phyloP scores from a whole-genome alignment of 1,140 invertebrate species.

The Lordiphosa clarofinis region DNA sequence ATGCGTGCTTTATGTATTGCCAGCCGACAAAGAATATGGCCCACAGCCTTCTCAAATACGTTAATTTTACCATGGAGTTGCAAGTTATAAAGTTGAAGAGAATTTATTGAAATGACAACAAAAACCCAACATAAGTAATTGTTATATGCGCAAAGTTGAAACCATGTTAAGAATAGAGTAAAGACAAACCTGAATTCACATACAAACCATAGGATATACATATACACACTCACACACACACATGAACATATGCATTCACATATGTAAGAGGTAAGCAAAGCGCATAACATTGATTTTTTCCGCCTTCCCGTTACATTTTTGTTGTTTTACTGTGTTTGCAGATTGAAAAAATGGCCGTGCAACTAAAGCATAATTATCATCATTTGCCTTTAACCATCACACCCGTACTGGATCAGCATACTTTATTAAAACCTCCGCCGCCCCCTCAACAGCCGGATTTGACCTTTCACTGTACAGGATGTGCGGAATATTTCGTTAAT shows the following conservation, averaged over 20 bases:
- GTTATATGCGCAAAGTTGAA: conserved; percentile 22
- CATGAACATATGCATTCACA: background rate
- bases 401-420: conserved; percentile 44
- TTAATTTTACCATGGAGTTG: too few relatives aligned
- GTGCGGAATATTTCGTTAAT: conserved; percentile 66
- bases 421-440: conserved; percentile 29
- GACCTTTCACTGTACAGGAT: conserved; percentile 78
- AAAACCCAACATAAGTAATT: conserved; percentile 17
- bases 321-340: conserved; percentile 29
- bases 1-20: too few relatives aligned
- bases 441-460: conserved; percentile 63
- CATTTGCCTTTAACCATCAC: conserved; percentile 69
- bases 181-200: conserved; percentile 27
- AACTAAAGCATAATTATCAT: conserved; percentile 62
- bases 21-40: too few relatives aligned
- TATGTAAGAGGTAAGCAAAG: too few relatives aligned
- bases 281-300: conserved; percentile 32
- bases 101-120: conserved; percentile 16
- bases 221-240: conserved; percentile 11
- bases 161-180: conserved; percentile 13
- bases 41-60: background rate
- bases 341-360: conserved; percentile 56
- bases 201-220: conserved; percentile 31
- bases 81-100: too few relatives aligned
- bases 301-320: conserved; percentile 3